phyloP scores from a whole-genome alignment of 1,140 invertebrate genomes.

The Drosophila insularis region DNA sequence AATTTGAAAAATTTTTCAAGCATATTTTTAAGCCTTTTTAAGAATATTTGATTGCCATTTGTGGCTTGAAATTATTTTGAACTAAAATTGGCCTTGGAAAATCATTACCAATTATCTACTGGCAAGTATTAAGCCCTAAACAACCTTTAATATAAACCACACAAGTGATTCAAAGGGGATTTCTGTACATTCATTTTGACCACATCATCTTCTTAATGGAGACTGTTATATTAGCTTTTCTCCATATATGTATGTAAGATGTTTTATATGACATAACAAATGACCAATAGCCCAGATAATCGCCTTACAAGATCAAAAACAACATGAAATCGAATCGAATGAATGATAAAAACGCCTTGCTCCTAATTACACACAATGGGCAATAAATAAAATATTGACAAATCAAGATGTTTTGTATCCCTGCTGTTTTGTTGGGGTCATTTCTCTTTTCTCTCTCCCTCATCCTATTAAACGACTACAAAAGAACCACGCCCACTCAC shows the following conservation, averaged over 20 bases:
- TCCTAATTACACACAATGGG: conserved; percentile 70
- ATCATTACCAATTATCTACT: neutral
- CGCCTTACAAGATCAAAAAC: conserved; percentile 34
- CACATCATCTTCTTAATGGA: neutral
- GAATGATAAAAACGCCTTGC: conserved; percentile 58
- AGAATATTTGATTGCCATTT: too few relatives aligned
- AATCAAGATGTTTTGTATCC: conserved; percentile 74
- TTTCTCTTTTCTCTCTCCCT: neutral
- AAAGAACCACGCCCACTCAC: conserved; percentile 26
- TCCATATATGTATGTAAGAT: neutral
- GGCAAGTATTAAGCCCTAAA: neutral
- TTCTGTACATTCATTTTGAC: neutral
- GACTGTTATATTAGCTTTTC: neutral
- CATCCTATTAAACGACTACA: neutral
- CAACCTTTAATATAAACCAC: neutral
- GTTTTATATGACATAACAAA: conserved; percentile 17
- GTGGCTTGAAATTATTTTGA: too few relatives aligned
- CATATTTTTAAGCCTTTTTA: too few relatives aligned
- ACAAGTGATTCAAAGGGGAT: neutral
- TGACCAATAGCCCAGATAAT: conserved; percentile 34
- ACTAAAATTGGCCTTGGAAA: neutral
- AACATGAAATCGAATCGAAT: conserved; percentile 30
- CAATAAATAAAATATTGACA: conserved; percentile 79
- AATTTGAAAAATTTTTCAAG: too few relatives aligned
- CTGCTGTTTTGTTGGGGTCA: conserved; percentile 28